Evolutionary conservation across 2,888 invertebrate species (phyloP).

Genomic region (Athetis lepigone): DNA sequence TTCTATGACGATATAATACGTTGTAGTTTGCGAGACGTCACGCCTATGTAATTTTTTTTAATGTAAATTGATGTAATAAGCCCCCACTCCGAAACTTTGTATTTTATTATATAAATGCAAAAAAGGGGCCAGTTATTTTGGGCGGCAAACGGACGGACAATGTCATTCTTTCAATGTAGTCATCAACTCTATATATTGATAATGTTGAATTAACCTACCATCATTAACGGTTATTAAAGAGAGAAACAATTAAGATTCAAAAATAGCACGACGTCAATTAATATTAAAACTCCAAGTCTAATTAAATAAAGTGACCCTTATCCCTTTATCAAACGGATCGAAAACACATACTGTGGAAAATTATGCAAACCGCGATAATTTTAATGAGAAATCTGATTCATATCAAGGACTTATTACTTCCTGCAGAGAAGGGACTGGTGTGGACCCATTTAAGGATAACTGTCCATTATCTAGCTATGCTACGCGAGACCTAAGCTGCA

Average conservation of each 20-base stretch:
- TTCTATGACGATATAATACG: no score
- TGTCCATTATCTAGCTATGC: slow-evolving; percentile 23
- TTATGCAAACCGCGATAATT: slow-evolving; percentile 58
- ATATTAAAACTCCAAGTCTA: slow-evolving; percentile 10
- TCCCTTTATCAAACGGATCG: slow-evolving; percentile 31
- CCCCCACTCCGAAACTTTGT: no score
- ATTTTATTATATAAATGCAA: no score
- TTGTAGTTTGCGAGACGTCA: no score
- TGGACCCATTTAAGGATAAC: slow-evolving; percentile 44
- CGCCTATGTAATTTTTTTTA: no score
- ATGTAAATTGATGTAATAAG: no score
- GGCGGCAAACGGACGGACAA: no score
- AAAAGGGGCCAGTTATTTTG: no score
- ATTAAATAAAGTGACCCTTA: slow-evolving; percentile 33
- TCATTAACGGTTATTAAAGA: neutral
- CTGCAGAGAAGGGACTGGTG: slow-evolving; percentile 51
- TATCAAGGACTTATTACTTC: slow-evolving; percentile 65
- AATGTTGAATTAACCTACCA: neutral
- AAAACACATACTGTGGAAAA: slow-evolving; percentile 45
- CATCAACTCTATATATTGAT: no score
- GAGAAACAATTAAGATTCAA: neutral
- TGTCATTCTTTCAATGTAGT: no score
- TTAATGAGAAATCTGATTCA: slow-evolving; percentile 60
- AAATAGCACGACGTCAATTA: neutral
- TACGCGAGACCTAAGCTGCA: no score